Percentiles rank a stretch among this genome's conserved stretches.
phyloP scores from a whole-genome alignment of 92 coral and sea anemone genomes.

The Phenganax stokvisi region DNA sequence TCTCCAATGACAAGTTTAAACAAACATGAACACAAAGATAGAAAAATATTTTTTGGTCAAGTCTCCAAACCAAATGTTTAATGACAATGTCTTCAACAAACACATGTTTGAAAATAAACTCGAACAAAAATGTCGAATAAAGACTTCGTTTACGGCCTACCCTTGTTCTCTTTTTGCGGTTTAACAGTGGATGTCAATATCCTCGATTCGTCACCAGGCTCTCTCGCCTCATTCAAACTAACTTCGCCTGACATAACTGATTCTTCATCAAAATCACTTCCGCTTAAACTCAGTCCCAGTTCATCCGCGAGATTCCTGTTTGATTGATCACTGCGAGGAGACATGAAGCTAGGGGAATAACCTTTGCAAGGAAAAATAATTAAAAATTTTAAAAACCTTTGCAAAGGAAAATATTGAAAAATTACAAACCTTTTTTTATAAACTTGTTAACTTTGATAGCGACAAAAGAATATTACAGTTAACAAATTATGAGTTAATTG shows the following conservation, averaged over 20 bases:
- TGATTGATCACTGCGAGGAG: conserved; percentile 27
- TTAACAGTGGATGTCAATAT: conserved; percentile 55
- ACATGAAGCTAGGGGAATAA: conserved; percentile 27
- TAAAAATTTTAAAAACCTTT: background rate
- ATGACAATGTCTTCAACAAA: no score
- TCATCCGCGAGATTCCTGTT: conserved; percentile 33
- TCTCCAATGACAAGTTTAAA: no score
- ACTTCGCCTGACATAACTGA: conserved; percentile 54
- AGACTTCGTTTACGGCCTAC: no score
- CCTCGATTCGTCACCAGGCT: conserved; percentile 37
- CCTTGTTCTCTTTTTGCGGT: conserved; percentile 25
- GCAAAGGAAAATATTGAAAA: background rate
- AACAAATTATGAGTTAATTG: no score
- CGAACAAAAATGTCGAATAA: no score
- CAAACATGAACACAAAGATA: no score
- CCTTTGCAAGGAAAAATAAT: background rate
- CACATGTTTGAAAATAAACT: no score
- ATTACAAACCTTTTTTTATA: background rate
- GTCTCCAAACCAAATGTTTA: no score
- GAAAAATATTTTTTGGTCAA: no score
- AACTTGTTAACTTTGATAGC: no score
- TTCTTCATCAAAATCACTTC: conserved; percentile 48
- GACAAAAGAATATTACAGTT: no score
- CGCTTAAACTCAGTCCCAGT: conserved; percentile 45
- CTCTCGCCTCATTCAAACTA: conserved; percentile 48